phyloP scores from a whole-genome alignment of 2,113 vertebrate species.

The Galemys pyrenaicus region DNA sequence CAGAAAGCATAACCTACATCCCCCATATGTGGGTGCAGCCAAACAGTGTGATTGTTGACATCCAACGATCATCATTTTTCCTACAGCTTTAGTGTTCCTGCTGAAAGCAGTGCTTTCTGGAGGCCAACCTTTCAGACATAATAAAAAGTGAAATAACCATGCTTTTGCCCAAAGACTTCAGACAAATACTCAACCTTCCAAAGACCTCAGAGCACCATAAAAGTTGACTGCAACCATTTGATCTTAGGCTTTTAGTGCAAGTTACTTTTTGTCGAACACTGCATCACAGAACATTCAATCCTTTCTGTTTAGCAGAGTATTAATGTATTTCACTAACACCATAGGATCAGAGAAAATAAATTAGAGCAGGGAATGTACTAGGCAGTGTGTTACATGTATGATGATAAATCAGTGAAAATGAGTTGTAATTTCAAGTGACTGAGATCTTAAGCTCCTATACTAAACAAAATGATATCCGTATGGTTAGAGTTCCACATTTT shows the following conservation, averaged over 20 bases:
- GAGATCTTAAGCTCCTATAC: background rate
- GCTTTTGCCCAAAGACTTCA: constrained; percentile 49
- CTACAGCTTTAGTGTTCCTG: constrained; percentile 39
- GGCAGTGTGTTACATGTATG: background rate
- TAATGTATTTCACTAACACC: background rate
- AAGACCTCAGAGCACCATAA: constrained; percentile 42
- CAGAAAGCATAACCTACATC: background rate
- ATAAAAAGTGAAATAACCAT: constrained; percentile 65
- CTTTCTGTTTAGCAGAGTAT: background rate
- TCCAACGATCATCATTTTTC: constrained; percentile 42
- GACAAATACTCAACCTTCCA: constrained; percentile 58
- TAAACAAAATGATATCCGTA: background rate
- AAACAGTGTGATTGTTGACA: constrained; percentile 38
- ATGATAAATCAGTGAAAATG: background rate
- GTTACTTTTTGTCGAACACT: constrained; percentile 57
- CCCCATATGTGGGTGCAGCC: background rate
- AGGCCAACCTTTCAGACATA: constrained; percentile 62
- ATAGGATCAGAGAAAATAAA: background rate
- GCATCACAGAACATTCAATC: background rate
- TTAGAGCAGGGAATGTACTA: background rate
- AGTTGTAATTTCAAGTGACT: constrained; percentile 14
- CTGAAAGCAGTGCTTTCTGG: constrained; percentile 62
- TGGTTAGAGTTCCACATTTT: background rate
- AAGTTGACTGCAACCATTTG: constrained; percentile 55
- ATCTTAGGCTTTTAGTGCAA: constrained; percentile 37